Base-by-base conservation (phyloP, 2,888 invertebrate species). In the Mesoligia furuncula region DNA sequence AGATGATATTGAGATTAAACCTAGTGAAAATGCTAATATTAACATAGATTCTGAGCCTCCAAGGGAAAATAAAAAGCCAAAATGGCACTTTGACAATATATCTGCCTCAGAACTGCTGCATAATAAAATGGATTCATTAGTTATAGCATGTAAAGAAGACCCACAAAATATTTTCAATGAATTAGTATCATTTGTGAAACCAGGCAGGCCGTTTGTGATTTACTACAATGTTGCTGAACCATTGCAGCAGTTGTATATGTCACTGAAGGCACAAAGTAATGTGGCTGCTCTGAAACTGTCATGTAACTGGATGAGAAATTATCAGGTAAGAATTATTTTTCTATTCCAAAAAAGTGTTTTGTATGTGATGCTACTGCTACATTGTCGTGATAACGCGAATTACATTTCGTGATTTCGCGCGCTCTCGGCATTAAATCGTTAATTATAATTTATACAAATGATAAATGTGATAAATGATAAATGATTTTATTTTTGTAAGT, bases 221-320 rank as follows among this genome's bases (percentile, higher is more conserved):
- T 99, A 98, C 93, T 98, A 98, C 90, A 97, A 97, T 84, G 97
- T 98, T 89, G 97, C 98, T 83, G 99, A 99, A 97, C 98, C 99
- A 0, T 95, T 99, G 61, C 97, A 98, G 92, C 98, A 99, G 85
- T 97, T 99, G 78, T 99, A 98, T 93, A 96, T 98, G 75, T 97
- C 98, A 88, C 94, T 99, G 74, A 99, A 98, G 92, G 97, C 98
- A 75, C 96, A 97, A 73, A 97, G 97, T 77, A 97, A 98, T 91
- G 97, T 98, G 31, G 97, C 98, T 17, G 98, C 98, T 90, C 94
- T 99, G 62, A 98, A 98, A 92, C 94, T 99, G 17, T 98, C 98
- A 62, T 98, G 98, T 87, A 99, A 98, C 90, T 99, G 99, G 98
- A 96, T 99, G 93, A 97, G 99, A 86, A 98, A 98, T 88, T 99